phyloP scores from a whole-genome alignment of 2,797 vertebrate genomes.

The Sarcoramphus papa region DNA sequence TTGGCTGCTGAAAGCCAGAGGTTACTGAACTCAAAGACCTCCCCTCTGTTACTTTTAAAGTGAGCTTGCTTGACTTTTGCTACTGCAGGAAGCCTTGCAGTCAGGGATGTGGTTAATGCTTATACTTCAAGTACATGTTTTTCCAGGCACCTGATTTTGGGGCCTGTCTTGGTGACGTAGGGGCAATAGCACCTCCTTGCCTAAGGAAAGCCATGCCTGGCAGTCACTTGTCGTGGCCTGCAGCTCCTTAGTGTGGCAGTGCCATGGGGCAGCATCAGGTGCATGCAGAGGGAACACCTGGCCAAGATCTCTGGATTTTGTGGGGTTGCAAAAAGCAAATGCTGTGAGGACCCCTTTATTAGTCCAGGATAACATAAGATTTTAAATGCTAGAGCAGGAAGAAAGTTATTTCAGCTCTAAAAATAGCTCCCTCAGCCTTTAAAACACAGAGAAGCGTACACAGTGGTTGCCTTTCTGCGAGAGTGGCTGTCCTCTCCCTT shows the following conservation, averaged over 20 bases:
- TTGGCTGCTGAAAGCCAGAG: neutral
- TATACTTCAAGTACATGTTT: neutral
- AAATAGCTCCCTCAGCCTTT: neutral
- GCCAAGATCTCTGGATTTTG: neutral
- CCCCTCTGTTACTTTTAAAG: neutral
- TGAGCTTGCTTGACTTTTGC: neutral
- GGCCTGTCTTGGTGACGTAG: neutral
- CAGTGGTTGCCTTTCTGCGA: neutral
- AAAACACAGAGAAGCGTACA: neutral
- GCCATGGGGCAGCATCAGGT: neutral
- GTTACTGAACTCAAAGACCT: neutral
- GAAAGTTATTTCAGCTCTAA: neutral
- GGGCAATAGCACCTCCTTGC: neutral
- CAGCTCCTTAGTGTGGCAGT: neutral
- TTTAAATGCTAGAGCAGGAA: neutral
- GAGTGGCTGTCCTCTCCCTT: neutral
- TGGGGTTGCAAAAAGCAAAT: neutral
- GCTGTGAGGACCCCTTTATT: neutral
- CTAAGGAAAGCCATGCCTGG: neutral
- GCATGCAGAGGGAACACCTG: neutral
- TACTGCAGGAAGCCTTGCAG: neutral
- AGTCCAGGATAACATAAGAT: neutral
- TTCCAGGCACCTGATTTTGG: neutral
- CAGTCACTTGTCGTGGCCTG: neutral
- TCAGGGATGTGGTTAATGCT: neutral